These are phyloP conservation scores for Dicroscelio sp. DNA, from an alignment of 2,888 invertebrate species.

Conservation along the genomic window DNA sequence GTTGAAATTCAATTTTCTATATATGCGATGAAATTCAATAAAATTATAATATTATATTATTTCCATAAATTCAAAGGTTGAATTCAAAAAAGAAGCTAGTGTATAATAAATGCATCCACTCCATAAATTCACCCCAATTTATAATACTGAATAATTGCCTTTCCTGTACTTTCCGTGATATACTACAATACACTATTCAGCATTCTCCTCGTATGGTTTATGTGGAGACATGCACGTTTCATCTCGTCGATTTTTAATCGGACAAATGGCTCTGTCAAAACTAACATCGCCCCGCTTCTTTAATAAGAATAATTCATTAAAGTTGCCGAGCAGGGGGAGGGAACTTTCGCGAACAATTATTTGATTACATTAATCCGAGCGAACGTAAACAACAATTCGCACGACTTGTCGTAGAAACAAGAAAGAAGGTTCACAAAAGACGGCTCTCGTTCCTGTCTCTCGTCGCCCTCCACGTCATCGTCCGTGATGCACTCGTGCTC, in stretches of 20 bases:
- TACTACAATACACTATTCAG: no score
- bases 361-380: slow-evolving; percentile 64
- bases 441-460: slow-evolving; percentile 36
- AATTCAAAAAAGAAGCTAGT: no score
- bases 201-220: not conserved
- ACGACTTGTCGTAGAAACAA: slow-evolving; percentile 25
- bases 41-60: no score
- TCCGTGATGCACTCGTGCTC: slow-evolving; percentile 20
- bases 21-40: no score
- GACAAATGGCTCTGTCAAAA: slow-evolving; percentile 21
- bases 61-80: no score
- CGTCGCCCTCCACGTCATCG: slow-evolving; percentile 27
- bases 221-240: no score
- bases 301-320: slow-evolving; percentile 60
- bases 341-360: slow-evolving; percentile 44
- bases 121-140: no score
- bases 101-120: no score
- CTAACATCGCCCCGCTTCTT: not conserved
- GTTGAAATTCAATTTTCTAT: no score
- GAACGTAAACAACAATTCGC: slow-evolving; percentile 50
- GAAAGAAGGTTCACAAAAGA: slow-evolving; percentile 52
- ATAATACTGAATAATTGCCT: no score
- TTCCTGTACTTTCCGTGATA: not conserved
- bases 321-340: slow-evolving; percentile 23
- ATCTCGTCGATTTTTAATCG: slow-evolving; percentile 37